These are phyloP conservation scores for Ctena decussata DNA, from an alignment of 2,888 invertebrate species.

Conservation along the genomic window DNA sequence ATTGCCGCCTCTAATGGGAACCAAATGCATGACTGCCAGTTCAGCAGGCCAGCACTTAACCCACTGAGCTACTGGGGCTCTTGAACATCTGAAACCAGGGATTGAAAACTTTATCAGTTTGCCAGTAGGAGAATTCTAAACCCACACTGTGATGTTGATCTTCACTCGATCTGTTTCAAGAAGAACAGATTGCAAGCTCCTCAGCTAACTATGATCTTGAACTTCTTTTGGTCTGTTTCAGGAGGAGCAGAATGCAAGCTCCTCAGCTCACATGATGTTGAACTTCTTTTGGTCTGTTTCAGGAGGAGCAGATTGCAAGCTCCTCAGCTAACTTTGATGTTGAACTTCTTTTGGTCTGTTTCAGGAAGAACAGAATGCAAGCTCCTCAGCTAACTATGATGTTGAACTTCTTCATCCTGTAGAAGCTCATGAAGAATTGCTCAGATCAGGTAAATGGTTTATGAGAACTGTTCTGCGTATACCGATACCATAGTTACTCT, in stretches of 20 bases:
- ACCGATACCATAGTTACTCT: too few species aligned
- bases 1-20: too few species aligned
- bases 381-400: constrained; percentile 99
- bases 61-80: too few species aligned
- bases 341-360: constrained; percentile 95
- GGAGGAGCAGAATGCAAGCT: constrained; percentile 99
- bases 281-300: too few species aligned
- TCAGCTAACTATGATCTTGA: constrained; percentile 99
- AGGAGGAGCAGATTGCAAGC: constrained; percentile 98
- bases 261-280: constrained; percentile 99
- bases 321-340: constrained; percentile 99
- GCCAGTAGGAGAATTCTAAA: too few species aligned
- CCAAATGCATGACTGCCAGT: too few species aligned
- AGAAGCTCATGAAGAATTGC: constrained; percentile 93
- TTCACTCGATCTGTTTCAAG: constrained; percentile 89
- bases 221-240: constrained; percentile 91
- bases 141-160: too few species aligned
- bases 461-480: too few species aligned
- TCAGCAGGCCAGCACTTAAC: too few species aligned
- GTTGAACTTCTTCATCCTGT: constrained; percentile 98
- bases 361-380: constrained; percentile 98
- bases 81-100: too few species aligned
- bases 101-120: too few species aligned
- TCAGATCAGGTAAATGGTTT: constrained; percentile 88
- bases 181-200: constrained; percentile 99